Percentiles rank a stretch among this genome's conserved stretches.
These are phyloP conservation scores for Gryllus bimaculatus DNA, from an alignment of 1,140 invertebrate species.

Conservation along the genomic window DNA sequence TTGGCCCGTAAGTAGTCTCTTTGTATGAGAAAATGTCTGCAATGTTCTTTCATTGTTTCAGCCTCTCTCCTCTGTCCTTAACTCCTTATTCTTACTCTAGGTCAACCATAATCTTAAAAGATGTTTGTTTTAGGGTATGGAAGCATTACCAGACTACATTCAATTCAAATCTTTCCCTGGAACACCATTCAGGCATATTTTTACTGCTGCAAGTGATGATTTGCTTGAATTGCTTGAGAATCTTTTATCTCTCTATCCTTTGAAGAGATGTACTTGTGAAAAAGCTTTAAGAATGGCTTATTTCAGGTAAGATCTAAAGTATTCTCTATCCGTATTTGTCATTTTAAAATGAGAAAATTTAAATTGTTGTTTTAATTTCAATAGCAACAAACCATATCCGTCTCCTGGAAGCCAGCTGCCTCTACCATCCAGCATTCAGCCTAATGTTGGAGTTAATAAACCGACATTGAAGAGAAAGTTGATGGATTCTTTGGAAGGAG, in stretches of 20 bases:
- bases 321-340: background rate
- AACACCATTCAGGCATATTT: slow-evolving; percentile 82
- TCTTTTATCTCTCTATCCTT: slow-evolving; percentile 76
- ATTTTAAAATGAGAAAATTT: background rate
- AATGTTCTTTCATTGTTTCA: no score
- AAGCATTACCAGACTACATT: slow-evolving; percentile 81
- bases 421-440: slow-evolving; percentile 53
- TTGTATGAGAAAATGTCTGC: no score
- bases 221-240: slow-evolving; percentile 73
- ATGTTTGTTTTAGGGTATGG: slow-evolving; percentile 53
- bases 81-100: no score
- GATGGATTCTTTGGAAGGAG: slow-evolving; percentile 57
- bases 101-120: background rate
- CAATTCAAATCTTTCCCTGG: slow-evolving; percentile 80
- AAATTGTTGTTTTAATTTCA: slow-evolving; percentile 31
- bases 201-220: slow-evolving; percentile 91
- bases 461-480: slow-evolving; percentile 67
- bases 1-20: slow-evolving; percentile 61
- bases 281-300: slow-evolving; percentile 74
- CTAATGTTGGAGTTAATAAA: slow-evolving; percentile 47
- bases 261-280: slow-evolving; percentile 70
- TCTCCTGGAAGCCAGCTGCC: slow-evolving; percentile 72
- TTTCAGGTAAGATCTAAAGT: slow-evolving; percentile 48
- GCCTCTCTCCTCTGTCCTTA: no score
- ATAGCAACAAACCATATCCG: slow-evolving; percentile 79